Evolutionary conservation across 2,797 vertebrate genomes (phyloP).

Genomic region (Acanthornis magna): DNA sequence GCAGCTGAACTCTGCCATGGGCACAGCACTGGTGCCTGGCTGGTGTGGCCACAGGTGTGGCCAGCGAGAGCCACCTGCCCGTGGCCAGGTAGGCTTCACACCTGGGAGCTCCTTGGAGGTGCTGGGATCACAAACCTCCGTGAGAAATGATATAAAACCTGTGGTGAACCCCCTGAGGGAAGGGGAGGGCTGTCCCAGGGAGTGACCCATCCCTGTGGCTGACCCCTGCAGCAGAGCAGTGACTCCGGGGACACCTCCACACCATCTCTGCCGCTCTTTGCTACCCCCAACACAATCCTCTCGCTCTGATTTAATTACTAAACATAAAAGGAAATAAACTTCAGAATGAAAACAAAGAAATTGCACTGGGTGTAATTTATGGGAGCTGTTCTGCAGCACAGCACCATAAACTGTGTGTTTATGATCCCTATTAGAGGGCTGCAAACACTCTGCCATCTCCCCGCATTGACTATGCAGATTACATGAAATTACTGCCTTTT

Average conservation of each 20-base stretch:
- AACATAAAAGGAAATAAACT: slow-evolving; percentile 15
- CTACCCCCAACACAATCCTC: neutral
- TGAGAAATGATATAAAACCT: neutral
- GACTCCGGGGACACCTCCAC: neutral
- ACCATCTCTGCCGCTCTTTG: neutral
- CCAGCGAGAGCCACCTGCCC: fast-evolving
- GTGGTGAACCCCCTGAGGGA: neutral
- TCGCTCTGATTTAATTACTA: neutral
- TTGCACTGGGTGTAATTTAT: neutral
- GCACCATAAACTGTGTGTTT: neutral
- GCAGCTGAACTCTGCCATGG: fast-evolving
- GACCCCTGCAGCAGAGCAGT: fast-evolving
- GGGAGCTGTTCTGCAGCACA: neutral
- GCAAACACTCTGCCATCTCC: neutral
- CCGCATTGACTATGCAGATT: neutral
- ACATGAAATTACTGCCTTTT: neutral
- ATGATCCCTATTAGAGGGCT: neutral
- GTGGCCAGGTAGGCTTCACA: fast-evolving
- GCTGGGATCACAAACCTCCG: neutral
- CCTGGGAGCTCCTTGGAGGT: neutral
- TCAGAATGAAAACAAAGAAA: neutral
- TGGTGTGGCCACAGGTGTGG: fast-evolving
- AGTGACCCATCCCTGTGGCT: fast-evolving
- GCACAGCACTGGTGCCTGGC: fast-evolving
- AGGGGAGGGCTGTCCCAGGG: neutral